Evolutionary conservation across 1,140 invertebrate species (phyloP).

Genomic region (Oreohelix idahoensis): DNA sequence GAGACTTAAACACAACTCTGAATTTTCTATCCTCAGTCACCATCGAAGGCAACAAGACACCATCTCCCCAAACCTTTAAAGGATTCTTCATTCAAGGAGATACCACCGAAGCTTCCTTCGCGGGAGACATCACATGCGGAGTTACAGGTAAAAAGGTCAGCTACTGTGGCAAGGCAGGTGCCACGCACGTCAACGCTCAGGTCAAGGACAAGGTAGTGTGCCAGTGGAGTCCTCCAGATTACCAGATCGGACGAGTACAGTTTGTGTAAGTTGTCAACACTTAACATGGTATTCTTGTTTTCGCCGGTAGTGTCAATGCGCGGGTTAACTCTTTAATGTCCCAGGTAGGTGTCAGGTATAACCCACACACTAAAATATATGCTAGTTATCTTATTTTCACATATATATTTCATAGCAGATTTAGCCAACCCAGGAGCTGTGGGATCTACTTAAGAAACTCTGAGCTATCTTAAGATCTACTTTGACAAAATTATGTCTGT

Average conservation of each 20-base stretch:
- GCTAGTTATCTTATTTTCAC: too few species aligned
- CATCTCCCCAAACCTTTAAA: constrained; percentile 3
- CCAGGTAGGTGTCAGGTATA: too few species aligned
- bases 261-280: constrained; percentile 33
- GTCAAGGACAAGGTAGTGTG: constrained; percentile 26
- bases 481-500: too few species aligned
- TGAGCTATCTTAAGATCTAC: too few species aligned
- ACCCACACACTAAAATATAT: too few species aligned
- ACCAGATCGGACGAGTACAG: constrained; percentile 20
- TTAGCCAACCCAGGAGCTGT: too few species aligned
- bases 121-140: constrained; percentile 22
- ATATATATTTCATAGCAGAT: too few species aligned
- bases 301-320: too few species aligned
- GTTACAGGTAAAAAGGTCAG: constrained; percentile 5
- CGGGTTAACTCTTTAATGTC: background rate
- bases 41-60: background rate
- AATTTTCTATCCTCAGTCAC: background rate
- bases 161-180: constrained; percentile 22
- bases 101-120: constrained; percentile 13
- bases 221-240: constrained; percentile 34
- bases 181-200: background rate
- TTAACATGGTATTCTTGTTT: too few species aligned
- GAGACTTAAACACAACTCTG: too few species aligned
- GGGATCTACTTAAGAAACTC: too few species aligned
- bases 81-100: constrained; percentile 37